Base-by-base conservation (phyloP, 2,888 invertebrate species). In the Trichopoda pennipes region DNA sequence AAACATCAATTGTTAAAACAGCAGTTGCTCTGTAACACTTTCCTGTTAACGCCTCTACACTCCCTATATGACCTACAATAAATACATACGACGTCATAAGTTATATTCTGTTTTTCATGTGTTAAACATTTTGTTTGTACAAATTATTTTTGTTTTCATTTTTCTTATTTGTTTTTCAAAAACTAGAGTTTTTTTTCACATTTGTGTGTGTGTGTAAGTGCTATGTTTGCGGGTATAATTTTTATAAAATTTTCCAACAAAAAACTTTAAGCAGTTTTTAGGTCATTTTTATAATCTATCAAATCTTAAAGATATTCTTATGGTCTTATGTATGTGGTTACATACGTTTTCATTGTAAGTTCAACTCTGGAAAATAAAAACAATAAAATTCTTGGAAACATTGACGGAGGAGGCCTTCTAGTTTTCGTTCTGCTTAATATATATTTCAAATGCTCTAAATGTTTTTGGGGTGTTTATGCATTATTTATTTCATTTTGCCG, bases 261-360 rank as follows among this genome's bases (percentile, higher is more conserved):
- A 70, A 74, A 78, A 66, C n/a, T 16, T 12, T 7, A 81, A 76
- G 42, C 10, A 47, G 44, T 69, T 76, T 89, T 89, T 89, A 79
- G 88, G 89, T 89, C 88, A 88, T 85, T 87, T 85, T 84, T 86
- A 86, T 88, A 89, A 88, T 88, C 88, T 89, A 88, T 88, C 88
- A 88, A 88, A 47, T 55, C 14, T n/a, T 47, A 60, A 32, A 63
- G 23, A 9, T 19, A n/a, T 61, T 17, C 21, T 6, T 38, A 19
- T 12, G 21, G 8, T 14, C 28, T 51, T 35, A 1, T 47, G 2
- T 35, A 1, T 47, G 2, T 64, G 21, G 38, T 66, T 17, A 0
- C 21, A 23, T 66, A 38, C 12, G 63, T 28, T 73, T 49, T 56
- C 21, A 51, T 19, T 17, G 58, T 47, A 23, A 12, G 3, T 60